phyloP scores from a whole-genome alignment of 2,113 vertebrate species.

The Otis tarda region DNA sequence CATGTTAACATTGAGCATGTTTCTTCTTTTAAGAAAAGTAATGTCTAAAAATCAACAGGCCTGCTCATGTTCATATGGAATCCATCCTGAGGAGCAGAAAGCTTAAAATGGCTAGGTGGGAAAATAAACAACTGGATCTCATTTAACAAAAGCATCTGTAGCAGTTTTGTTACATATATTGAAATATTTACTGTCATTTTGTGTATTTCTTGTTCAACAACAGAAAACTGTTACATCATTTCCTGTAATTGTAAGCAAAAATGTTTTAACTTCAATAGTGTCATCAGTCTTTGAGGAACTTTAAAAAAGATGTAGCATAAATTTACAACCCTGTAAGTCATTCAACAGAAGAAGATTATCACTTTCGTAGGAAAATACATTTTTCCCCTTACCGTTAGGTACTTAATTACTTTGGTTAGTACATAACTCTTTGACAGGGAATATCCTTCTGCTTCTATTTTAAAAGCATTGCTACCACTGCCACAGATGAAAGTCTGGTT shows the following conservation, averaged over 20 bases:
- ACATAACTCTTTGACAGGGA: not conserved
- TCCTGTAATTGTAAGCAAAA: not conserved
- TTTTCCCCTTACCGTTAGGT: not conserved
- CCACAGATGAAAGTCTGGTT: not conserved
- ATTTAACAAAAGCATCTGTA: not conserved
- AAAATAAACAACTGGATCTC: not conserved
- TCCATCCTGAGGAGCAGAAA: not conserved
- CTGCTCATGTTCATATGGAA: not conserved
- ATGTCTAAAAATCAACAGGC: not conserved
- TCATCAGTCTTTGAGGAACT: not conserved
- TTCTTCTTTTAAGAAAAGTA: not conserved
- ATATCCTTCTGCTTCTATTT: not conserved
- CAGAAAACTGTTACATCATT: not conserved
- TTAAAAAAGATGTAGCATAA: not conserved
- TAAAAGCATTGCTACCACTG: not conserved
- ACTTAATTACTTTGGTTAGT: not conserved
- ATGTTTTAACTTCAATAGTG: not conserved
- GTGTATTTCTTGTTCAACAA: not conserved
- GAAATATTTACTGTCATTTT: not conserved
- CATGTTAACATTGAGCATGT: not conserved
- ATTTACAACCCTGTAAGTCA: not conserved
- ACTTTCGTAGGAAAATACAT: not conserved
- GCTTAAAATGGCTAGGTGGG: not conserved
- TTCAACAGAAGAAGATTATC: not conserved
- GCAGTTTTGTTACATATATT: not conserved